Evolutionary conservation across 2,797 vertebrate genomes (phyloP).

Genomic region (Lates japonicus): DNA sequence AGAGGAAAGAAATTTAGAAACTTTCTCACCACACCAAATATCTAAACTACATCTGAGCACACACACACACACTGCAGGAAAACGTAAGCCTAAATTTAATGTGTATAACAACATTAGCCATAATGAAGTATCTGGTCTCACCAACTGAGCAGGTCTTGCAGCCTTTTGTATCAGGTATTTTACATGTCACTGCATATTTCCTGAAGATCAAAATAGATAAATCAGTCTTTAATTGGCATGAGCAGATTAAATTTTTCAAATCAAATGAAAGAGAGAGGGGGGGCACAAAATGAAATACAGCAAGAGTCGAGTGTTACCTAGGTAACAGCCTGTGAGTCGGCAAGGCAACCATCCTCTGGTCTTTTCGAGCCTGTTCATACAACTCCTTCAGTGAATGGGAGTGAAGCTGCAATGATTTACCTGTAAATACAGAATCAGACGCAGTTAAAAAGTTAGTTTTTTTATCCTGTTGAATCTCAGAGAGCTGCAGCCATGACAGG

Average conservation of each 20-base stretch:
- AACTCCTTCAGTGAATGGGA: conserved; percentile 91
- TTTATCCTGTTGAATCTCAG: not conserved
- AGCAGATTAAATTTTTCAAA: not conserved
- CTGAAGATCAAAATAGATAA: conserved; percentile 71
- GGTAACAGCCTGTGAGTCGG: conserved; percentile 91
- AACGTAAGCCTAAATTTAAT: not conserved
- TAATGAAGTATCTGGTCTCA: conserved; percentile 72
- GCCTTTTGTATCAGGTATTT: conserved; percentile 95
- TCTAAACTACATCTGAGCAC: not conserved
- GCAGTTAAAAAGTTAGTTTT: not conserved
- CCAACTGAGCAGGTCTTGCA: conserved; percentile 91
- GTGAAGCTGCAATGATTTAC: conserved; percentile 92
- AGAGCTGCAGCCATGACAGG: not conserved
- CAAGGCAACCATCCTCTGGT: conserved; percentile 88
- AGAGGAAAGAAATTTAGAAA: not conserved
- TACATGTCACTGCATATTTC: conserved; percentile 88
- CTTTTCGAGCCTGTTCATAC: conserved; percentile 89
- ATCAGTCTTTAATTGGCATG: fast-evolving
- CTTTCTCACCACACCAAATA: not conserved
- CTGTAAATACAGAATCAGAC: conserved; percentile 68
- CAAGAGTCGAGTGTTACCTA: conserved; percentile 77
- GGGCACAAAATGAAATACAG: not conserved
- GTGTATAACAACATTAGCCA: not conserved
- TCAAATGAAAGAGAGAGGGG: not conserved
- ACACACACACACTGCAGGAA: not conserved